These are phyloP conservation scores for Aurelia aurita complex sp. Pacific DNA, from an alignment of 30 jellyfish, hydroid and myxozoan species.

Conservation along the genomic window DNA sequence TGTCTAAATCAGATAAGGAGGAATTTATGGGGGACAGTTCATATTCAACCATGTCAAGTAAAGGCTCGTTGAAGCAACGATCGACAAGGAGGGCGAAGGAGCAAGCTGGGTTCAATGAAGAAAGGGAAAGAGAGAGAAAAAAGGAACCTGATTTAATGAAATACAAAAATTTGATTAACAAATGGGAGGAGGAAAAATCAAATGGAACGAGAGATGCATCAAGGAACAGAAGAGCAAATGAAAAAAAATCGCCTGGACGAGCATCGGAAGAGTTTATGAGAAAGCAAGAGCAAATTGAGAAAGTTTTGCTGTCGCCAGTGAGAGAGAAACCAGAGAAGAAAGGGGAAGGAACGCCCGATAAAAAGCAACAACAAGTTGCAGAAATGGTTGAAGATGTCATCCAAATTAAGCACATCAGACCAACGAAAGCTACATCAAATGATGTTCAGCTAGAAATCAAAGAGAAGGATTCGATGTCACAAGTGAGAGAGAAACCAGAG, in stretches of 20 bases:
- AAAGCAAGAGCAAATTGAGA: constrained; percentile 22
- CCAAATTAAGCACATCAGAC: background rate
- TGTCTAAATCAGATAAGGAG: background rate
- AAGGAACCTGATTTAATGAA: constrained; percentile 36
- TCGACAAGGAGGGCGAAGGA: too few species aligned
- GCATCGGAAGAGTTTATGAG: background rate
- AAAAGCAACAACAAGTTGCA: background rate
- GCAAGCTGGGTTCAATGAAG: background rate
- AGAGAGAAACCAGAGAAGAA: constrained; percentile 6
- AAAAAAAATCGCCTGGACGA: background rate
- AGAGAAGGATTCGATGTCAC: background rate
- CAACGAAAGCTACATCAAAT: background rate
- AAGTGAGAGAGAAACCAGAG: background rate
- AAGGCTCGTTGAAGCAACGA: background rate
- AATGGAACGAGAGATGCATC: background rate
- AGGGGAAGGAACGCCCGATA: background rate
- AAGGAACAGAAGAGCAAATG: background rate
- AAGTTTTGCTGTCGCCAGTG: constrained; percentile 44
- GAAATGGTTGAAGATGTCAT: background rate
- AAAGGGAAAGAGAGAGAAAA: background rate
- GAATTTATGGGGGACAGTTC: too few species aligned
- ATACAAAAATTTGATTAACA: background rate
- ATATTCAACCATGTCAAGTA: background rate
- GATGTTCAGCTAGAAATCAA: background rate
- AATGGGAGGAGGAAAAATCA: constrained; percentile 11